Percentiles rank a stretch among this genome's conserved stretches.
These are phyloP conservation scores for Andrena dorsata DNA, from an alignment of 2,888 invertebrate species.

Conservation along the genomic window DNA sequence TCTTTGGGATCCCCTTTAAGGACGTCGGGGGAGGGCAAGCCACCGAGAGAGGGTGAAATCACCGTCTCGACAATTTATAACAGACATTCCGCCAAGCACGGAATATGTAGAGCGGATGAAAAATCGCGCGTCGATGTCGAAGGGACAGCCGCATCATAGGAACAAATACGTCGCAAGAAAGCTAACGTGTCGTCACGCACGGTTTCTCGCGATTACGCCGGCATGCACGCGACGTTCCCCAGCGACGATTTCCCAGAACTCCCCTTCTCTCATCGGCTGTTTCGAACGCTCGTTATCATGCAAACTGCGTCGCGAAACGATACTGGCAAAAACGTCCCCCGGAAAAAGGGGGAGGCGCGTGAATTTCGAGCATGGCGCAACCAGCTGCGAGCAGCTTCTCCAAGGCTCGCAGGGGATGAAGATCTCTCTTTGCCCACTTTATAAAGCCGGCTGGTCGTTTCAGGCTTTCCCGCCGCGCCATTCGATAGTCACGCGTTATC, in stretches of 20 bases:
- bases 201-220: conserved; percentile 38
- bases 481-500: conserved; percentile 66
- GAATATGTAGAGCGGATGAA: background rate
- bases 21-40: background rate
- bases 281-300: conserved; percentile 52
- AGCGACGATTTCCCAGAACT: conserved; percentile 31
- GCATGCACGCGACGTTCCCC: conserved; percentile 37
- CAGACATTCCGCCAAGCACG: background rate
- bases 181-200: conserved; percentile 43
- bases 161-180: conserved; percentile 20
- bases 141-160: conserved; percentile 11
- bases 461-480: conserved; percentile 51
- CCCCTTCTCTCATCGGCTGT: conserved; percentile 6
- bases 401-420: conserved; percentile 45
- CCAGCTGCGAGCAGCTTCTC: conserved; percentile 53
- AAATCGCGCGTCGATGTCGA: conserved; percentile 23
- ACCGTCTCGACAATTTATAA: background rate
- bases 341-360: background rate
- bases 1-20: background rate
- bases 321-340: conserved; percentile 17
- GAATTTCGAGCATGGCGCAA: conserved; percentile 26
- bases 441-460: conserved; percentile 41
- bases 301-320: conserved; percentile 35
- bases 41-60: background rate
- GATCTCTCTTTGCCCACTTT: conserved; percentile 57